A percentile compares a stretch with the other conserved stretches of the same genome.
Evolutionary conservation across 2,113 vertebrate genomes (phyloP).

Genomic region (Triplophysa tibetana): DNA sequence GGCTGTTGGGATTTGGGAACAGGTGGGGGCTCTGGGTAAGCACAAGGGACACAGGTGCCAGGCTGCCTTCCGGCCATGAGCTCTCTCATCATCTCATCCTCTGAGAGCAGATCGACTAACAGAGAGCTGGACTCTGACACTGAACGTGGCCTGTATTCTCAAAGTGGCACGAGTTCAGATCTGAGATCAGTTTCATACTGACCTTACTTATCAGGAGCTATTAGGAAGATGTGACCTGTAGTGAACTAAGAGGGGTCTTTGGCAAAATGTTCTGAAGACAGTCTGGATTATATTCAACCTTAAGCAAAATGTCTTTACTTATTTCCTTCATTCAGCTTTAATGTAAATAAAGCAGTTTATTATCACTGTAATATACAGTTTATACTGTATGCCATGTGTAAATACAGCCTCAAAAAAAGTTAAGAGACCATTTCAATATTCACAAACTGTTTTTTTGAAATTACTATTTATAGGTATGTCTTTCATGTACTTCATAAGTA

Average conservation of each 20-base stretch:
- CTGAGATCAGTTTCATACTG: slow-evolving; percentile 14
- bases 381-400: too few relatives aligned
- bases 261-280: too few relatives aligned
- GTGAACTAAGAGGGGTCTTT: neutral
- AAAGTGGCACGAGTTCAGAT: slow-evolving; percentile 10
- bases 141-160: neutral
- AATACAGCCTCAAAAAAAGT: too few relatives aligned
- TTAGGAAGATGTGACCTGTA: neutral
- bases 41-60: slow-evolving; percentile 29
- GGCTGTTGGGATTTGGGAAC: slow-evolving; percentile 34
- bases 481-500: too few relatives aligned
- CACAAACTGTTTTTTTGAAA: too few relatives aligned
- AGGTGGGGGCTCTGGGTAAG: slow-evolving; percentile 4
- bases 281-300: too few relatives aligned
- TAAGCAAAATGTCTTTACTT: too few relatives aligned
- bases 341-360: too few relatives aligned
- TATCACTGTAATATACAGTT: too few relatives aligned
- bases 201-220: neutral
- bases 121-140: neutral
- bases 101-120: slow-evolving; percentile 32
- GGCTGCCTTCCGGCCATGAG: neutral
- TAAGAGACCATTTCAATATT: too few relatives aligned
- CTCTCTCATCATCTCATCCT: neutral
- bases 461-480: too few relatives aligned
- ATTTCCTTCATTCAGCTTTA: too few relatives aligned